A percentile compares a stretch with the other conserved stretches of the same genome.
phyloP scores from a whole-genome alignment of 2,113 vertebrate species.

The Hippocampus comes region DNA sequence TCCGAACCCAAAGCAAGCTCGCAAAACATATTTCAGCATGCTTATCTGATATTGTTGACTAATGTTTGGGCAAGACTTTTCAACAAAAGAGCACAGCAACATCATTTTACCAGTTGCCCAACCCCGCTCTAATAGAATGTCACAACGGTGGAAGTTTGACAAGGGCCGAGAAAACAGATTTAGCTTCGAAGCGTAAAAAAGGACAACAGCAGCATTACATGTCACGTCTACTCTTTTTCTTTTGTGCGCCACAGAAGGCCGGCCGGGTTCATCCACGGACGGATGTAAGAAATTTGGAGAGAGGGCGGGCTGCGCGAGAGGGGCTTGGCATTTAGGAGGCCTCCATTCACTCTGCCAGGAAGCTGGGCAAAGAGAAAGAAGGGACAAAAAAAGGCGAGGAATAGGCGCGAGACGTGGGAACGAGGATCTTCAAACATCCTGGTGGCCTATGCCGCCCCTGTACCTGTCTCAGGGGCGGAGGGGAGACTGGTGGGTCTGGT shows the following conservation, averaged over 20 bases:
- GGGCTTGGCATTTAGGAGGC: slow-evolving; percentile 56
- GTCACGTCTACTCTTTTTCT: slow-evolving; percentile 45
- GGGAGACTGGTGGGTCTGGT: slow-evolving; percentile 70
- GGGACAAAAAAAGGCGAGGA: neutral
- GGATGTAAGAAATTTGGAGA: slow-evolving; percentile 51
- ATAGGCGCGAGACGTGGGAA: neutral
- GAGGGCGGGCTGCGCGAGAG: slow-evolving; percentile 47
- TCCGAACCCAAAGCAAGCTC: neutral
- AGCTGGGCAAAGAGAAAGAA: slow-evolving; percentile 45
- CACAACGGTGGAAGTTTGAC: too few relatives aligned
- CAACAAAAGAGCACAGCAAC: too few relatives aligned
- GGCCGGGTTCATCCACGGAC: slow-evolving; percentile 26
- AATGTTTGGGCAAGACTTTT: too few relatives aligned
- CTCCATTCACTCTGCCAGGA: slow-evolving; percentile 76
- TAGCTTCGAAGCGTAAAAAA: neutral
- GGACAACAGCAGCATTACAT: slow-evolving; percentile 36
- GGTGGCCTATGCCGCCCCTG: neutral
- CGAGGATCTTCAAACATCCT: neutral
- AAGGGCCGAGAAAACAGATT: neutral
- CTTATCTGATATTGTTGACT: too few relatives aligned
- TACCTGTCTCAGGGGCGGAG: slow-evolving; percentile 72
- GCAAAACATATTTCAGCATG: too few relatives aligned
- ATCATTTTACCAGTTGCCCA: too few relatives aligned
- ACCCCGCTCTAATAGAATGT: too few relatives aligned
- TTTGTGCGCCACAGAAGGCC: slow-evolving; percentile 38